Percentiles rank a stretch among this genome's conserved stretches.
Conservation (phyloP, 2,797 vertebrate species). For the Okamejei kenojei region DNA sequence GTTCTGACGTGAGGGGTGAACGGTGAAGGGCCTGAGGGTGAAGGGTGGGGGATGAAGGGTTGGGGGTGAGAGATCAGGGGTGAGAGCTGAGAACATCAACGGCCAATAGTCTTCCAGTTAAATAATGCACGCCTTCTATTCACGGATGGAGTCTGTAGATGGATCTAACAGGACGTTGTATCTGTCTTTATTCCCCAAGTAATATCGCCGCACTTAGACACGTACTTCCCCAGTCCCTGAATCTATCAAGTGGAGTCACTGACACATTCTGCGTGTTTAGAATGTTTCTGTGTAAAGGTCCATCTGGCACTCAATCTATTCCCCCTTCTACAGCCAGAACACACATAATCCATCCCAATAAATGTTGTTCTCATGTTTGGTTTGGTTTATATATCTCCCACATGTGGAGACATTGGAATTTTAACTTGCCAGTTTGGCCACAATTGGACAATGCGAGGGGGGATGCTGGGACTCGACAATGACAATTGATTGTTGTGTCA, state of each 20-base stretch:
- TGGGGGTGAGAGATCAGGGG: not conserved
- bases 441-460: not conserved
- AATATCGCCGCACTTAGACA: not conserved
- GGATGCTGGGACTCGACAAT: not conserved
- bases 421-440: not conserved
- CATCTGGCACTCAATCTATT: not conserved
- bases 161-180: not conserved
- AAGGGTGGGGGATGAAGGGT: not conserved
- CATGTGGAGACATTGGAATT: not conserved
- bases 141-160: not conserved
- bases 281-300: not conserved
- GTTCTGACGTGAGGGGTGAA: too few species aligned
- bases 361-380: not conserved
- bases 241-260: not conserved
- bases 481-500: not conserved
- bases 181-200: not conserved
- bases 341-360: slow-evolving; percentile 1
- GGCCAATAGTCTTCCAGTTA: not conserved
- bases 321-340: not conserved
- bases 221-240: not conserved
- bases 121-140: not conserved
- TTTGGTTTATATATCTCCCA: not conserved
- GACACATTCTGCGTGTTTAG: not conserved
- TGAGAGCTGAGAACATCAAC: not conserved
- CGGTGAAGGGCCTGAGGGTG: not conserved